Evolutionary conservation across 2,888 invertebrate species (phyloP).

Genomic region (Cremastinae sp.): DNA sequence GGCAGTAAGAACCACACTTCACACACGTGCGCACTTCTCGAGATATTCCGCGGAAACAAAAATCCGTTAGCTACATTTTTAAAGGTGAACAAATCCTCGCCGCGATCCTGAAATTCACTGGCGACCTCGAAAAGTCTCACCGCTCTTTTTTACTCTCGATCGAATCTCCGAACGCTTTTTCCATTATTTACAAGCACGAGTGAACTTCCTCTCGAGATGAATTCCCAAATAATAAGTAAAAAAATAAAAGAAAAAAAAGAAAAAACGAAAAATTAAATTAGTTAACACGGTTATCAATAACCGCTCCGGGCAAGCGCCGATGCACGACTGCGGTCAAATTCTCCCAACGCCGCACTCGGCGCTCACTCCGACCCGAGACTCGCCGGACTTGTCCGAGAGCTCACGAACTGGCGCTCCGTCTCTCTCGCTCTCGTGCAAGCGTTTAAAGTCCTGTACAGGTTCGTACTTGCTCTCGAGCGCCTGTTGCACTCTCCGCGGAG

Average conservation of each 20-base stretch:
- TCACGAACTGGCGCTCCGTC: constrained; percentile 32
- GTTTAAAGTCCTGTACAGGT: constrained; percentile 23
- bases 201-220: not conserved
- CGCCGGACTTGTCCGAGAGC: constrained; percentile 46
- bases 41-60: too few relatives aligned
- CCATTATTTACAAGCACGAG: not conserved
- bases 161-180: too few relatives aligned
- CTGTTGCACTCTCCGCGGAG: constrained; percentile 15
- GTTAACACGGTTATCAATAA: constrained; percentile 37
- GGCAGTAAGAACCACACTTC: constrained; percentile 27
- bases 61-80: not conserved
- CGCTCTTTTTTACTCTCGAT: not conserved
- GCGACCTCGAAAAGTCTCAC: constrained; percentile 4
- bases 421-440: not conserved
- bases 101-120: not conserved
- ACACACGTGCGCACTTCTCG: constrained; percentile 47
- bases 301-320: constrained; percentile 74
- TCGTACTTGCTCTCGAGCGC: not conserved
- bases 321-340: constrained; percentile 74
- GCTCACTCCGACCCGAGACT: constrained; percentile 37
- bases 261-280: not conserved
- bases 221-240: constrained; percentile 1
- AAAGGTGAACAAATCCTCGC: not conserved
- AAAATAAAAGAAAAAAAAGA: not conserved
- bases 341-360: constrained; percentile 64